These are phyloP conservation scores for Electrophaes corylata DNA, from an alignment of 2,888 invertebrate species.

Conservation along the genomic window DNA sequence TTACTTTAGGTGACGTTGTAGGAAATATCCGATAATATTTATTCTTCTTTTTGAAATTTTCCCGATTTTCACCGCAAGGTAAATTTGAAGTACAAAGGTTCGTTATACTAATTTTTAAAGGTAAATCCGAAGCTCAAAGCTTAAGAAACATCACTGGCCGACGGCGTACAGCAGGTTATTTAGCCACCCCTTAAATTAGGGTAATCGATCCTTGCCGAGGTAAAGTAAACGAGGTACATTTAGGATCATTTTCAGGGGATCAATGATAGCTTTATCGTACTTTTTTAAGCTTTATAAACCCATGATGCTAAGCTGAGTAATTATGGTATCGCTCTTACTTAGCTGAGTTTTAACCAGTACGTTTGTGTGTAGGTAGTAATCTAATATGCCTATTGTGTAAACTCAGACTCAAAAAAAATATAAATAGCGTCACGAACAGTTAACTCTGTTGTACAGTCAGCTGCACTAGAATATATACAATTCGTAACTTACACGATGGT, in stretches of 20 bases:
- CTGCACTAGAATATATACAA: too few species aligned
- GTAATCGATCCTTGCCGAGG: slow-evolving; percentile 61
- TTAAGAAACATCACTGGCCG: slow-evolving; percentile 9
- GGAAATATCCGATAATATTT: too few species aligned
- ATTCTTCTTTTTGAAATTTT: not conserved
- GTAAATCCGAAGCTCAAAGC: not conserved
- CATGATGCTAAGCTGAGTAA: slow-evolving; percentile 41
- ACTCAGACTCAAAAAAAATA: too few species aligned
- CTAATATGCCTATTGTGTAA: too few species aligned
- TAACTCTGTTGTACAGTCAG: too few species aligned
- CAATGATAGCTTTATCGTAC: slow-evolving; percentile 60
- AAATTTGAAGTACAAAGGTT: not conserved
- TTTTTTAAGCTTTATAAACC: slow-evolving; percentile 50
- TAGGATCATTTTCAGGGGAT: slow-evolving; percentile 49
- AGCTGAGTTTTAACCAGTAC: not conserved
- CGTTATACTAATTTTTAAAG: too few species aligned
- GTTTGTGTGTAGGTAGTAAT: too few species aligned
- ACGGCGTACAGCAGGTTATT: slow-evolving; percentile 56
- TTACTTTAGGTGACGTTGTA: too few species aligned
- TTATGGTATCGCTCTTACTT: slow-evolving; percentile 16
- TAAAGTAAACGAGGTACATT: slow-evolving; percentile 58
- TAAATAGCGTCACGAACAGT: too few species aligned
- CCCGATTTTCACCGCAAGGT: not conserved
- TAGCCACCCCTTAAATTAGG: slow-evolving; percentile 59
- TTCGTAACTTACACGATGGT: too few species aligned